Evolutionary conservation across 2,888 invertebrate species (phyloP).

Genomic region (Agapostemon virescens): DNA sequence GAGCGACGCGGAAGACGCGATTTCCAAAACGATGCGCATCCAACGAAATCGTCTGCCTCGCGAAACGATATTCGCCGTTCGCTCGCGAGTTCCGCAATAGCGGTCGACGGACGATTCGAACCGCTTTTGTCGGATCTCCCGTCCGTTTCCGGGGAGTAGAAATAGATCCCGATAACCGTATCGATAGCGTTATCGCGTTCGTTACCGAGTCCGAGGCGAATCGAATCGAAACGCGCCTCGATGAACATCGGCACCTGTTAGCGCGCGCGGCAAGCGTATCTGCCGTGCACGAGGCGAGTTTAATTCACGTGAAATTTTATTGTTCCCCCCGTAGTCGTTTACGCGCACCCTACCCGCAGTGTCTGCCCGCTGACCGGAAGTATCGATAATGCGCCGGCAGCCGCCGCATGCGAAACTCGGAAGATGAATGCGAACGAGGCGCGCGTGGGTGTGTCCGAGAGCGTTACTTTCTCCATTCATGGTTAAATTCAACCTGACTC

Average conservation of each 20-base stretch:
- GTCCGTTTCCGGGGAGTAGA: neutral
- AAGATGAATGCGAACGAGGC: conserved; percentile 55
- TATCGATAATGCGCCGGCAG: conserved; percentile 36
- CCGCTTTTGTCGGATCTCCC: neutral
- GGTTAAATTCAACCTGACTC: conserved; percentile 48
- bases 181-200: conserved; percentile 26
- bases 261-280: conserved; percentile 8
- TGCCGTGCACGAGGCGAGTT: neutral
- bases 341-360: conserved; percentile 9
- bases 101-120: too few species aligned
- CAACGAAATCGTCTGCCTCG: neutral
- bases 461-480: conserved; percentile 9
- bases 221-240: neutral
- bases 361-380: conserved; percentile 53
- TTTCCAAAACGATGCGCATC: neutral
- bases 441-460: conserved; percentile 60
- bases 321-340: conserved; percentile 19
- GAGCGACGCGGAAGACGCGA: neutral
- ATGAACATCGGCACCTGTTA: conserved; percentile 33
- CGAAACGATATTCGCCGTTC: neutral
- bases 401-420: conserved; percentile 37
- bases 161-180: neutral
- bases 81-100: neutral
- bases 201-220: neutral
- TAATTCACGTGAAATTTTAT: conserved; percentile 50